Evolutionary conservation across 2,113 vertebrate species (phyloP).

Genomic region (Nothoprocta perdicaria): DNA sequence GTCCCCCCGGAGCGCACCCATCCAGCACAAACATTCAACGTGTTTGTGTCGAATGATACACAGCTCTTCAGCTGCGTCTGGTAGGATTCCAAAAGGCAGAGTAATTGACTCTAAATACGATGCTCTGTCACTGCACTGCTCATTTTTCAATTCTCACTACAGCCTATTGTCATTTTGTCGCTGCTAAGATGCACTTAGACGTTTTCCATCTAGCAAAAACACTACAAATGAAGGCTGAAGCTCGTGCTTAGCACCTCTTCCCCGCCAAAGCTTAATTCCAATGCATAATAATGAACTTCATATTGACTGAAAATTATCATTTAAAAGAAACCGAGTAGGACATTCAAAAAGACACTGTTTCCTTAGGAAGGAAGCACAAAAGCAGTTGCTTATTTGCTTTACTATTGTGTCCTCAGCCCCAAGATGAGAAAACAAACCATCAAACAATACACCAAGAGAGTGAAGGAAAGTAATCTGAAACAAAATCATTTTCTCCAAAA

Average conservation of each 20-base stretch:
- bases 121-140: background rate
- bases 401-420: background rate
- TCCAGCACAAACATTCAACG: background rate
- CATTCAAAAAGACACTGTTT: background rate
- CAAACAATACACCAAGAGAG: background rate
- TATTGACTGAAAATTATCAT: background rate
- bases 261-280: slow-evolving; percentile 22
- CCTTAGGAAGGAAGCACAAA: background rate
- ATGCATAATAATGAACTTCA: slow-evolving; percentile 8
- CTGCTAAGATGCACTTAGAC: background rate
- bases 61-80: background rate
- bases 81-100: background rate
- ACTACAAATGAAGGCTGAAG: background rate
- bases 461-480: background rate
- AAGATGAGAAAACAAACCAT: background rate
- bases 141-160: background rate
- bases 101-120: background rate
- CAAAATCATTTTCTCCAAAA: background rate
- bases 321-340: slow-evolving; percentile 2
- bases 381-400: background rate
- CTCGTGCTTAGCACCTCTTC: background rate
- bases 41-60: background rate
- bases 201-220: background rate
- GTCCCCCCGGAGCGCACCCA: background rate
- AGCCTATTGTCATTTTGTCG: background rate